Percentiles rank a stretch among this genome's conserved stretches.
Conservation (phyloP, 2,113 vertebrate species). For the Pheucticus melanocephalus region DNA sequence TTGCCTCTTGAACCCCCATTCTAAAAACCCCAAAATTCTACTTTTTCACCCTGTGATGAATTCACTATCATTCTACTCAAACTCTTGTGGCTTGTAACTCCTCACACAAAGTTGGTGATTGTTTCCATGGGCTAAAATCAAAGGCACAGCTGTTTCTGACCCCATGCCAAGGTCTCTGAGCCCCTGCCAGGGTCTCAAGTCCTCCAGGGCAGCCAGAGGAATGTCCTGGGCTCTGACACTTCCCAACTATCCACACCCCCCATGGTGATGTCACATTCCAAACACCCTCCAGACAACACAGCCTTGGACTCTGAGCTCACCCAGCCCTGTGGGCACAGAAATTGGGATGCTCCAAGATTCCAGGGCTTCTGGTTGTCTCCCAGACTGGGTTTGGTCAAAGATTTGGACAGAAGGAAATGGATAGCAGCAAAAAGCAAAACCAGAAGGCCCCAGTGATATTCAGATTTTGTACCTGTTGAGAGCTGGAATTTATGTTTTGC, state of each 20-base stretch:
- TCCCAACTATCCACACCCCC: background rate
- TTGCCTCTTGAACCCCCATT: too few species aligned
- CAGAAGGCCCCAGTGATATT: background rate
- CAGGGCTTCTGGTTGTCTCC: background rate
- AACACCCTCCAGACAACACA: background rate
- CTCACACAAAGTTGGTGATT: too few species aligned
- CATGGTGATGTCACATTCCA: accelerated
- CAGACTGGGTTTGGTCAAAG: background rate
- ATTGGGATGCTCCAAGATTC: background rate
- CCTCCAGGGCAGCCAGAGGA: too few species aligned
- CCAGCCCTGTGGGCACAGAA: background rate
- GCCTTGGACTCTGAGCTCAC: background rate
- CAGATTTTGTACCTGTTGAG: background rate
- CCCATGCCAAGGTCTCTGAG: too few species aligned
- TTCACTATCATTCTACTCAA: too few species aligned
- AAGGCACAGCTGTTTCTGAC: too few species aligned
- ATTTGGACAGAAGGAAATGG: background rate
- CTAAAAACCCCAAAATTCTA: too few species aligned
- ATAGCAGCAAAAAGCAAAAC: background rate
- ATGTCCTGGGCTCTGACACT: too few species aligned
- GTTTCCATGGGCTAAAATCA: too few species aligned
- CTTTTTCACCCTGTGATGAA: too few species aligned
- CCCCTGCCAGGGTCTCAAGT: too few species aligned
- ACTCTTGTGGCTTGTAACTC: too few species aligned
- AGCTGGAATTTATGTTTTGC: background rate